Evolutionary conservation across 2,113 vertebrate genomes (phyloP).

Genomic region (Struthidea cinerea): DNA sequence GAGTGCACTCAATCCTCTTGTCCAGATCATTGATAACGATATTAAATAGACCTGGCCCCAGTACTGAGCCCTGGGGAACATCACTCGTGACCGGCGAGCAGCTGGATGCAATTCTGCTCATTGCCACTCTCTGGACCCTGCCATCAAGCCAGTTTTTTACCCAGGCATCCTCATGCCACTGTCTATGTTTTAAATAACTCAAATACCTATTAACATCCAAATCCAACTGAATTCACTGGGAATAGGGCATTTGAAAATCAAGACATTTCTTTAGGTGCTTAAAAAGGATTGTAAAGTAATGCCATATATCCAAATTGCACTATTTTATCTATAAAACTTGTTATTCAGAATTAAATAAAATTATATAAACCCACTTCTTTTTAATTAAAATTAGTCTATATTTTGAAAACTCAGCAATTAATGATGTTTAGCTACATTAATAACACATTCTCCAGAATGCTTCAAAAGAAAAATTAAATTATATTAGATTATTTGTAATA

Average conservation of each 20-base stretch:
- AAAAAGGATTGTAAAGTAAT: not conserved
- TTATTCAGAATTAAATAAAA: not conserved
- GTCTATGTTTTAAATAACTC: not conserved
- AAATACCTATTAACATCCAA: not conserved
- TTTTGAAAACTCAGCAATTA: slow-evolving; percentile 12
- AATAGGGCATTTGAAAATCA: not conserved
- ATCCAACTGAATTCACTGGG: not conserved
- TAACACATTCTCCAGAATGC: not conserved
- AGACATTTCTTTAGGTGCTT: not conserved
- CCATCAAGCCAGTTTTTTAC: not conserved
- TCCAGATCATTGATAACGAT: not conserved
- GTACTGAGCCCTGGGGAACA: not conserved
- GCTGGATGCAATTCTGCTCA: not conserved
- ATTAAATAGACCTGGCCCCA: not conserved
- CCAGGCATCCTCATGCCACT: not conserved
- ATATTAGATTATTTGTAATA: slow-evolving; percentile 30
- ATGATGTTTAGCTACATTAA: not conserved
- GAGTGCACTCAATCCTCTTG: not conserved
- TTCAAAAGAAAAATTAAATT: slow-evolving; percentile 31
- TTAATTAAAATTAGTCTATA: not conserved
- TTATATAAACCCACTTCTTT: not conserved
- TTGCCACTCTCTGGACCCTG: not conserved
- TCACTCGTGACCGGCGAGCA: not conserved
- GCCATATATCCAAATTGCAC: not conserved
- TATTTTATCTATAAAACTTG: not conserved